Evolutionary conservation across 53 echinoderm and acorn worm species (phyloP), one percentile per base, ranked within the genome.

Genomic region (Stichopus horrens): DNA sequence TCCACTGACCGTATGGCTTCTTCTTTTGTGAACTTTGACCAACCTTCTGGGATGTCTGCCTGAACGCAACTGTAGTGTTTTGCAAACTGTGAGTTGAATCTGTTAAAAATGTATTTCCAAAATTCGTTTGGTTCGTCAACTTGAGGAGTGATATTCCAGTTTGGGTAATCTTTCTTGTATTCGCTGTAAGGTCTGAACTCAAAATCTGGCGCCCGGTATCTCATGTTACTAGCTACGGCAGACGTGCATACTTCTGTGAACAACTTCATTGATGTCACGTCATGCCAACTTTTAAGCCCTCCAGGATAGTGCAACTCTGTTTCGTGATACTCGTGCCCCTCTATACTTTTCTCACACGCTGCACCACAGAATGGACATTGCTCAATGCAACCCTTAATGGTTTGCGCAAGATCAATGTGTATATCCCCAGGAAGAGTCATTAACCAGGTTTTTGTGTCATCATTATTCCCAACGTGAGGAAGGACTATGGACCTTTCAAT

Each of bases 331-430:
- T 80, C 80, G 80, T 80, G 80, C 53, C 53, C 80, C 11, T 0
- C 8, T 19, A 80, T 54, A 19, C 54, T 80, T 14, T 57, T 21
- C 55, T 80, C 80, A 14, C 80, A 80, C 8, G 78, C 78, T 52
- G 78, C 78, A 7, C 78, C 78, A 18, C 78, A 78, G 23, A 78
- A 78, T 14, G 78, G 78, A 53, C 80, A 80, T 54, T 80, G 80
- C 13, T 80, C 54, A 11, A 21, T 80, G 14, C 80, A 80, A 19
- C 80, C 80, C 20, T 57, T 80, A 14, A 80, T 57, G 52, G 4
- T 8, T 54, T 54, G n/a, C 20, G 80, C 53, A 8, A 80, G 55
- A 14, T 80, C 80, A 53, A 54, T 57, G 55, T 80, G 80, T 9
- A 80, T 53, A 54, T 80, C 80, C 16, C 57, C 11, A 54, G 54